phyloP scores from a whole-genome alignment of 2,888 invertebrate species.

The Drosophila tripunctata region DNA sequence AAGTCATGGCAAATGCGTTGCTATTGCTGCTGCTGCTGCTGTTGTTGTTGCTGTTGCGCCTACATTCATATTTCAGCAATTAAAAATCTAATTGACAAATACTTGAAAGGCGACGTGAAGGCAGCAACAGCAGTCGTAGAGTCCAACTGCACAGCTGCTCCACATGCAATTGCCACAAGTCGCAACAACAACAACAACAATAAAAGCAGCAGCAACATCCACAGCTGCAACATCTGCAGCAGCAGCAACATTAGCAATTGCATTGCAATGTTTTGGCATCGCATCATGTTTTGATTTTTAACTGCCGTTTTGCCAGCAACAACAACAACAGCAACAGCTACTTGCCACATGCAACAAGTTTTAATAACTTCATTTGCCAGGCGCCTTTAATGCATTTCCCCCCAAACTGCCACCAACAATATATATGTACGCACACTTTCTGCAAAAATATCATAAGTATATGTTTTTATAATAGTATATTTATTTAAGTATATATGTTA shows the following conservation, averaged over 20 bases:
- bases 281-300: slow-evolving; percentile 55
- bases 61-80: slow-evolving; percentile 80
- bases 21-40: slow-evolving; percentile 23
- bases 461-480: no score
- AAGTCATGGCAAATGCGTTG: slow-evolving; percentile 53
- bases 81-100: slow-evolving; percentile 80
- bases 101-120: slow-evolving; percentile 75
- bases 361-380: slow-evolving; percentile 67
- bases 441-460: no score
- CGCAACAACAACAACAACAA: slow-evolving; percentile 17
- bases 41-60: slow-evolving; percentile 61
- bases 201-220: slow-evolving; percentile 29
- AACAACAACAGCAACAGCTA: slow-evolving; percentile 32
- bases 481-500: no score
- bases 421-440: background rate
- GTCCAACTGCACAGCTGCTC: slow-evolving; percentile 41
- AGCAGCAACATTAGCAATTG: slow-evolving; percentile 43
- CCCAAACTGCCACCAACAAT: slow-evolving; percentile 4
- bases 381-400: background rate
- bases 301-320: slow-evolving; percentile 38
- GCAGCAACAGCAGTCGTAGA: slow-evolving; percentile 47
- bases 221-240: slow-evolving; percentile 11
- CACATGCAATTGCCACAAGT: slow-evolving; percentile 52
- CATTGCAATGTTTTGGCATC: slow-evolving; percentile 46
- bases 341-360: slow-evolving; percentile 53